Percentiles rank a stretch among this genome's conserved stretches.
phyloP scores from a whole-genome alignment of 2,113 vertebrate species.

The Siniperca knerii region DNA sequence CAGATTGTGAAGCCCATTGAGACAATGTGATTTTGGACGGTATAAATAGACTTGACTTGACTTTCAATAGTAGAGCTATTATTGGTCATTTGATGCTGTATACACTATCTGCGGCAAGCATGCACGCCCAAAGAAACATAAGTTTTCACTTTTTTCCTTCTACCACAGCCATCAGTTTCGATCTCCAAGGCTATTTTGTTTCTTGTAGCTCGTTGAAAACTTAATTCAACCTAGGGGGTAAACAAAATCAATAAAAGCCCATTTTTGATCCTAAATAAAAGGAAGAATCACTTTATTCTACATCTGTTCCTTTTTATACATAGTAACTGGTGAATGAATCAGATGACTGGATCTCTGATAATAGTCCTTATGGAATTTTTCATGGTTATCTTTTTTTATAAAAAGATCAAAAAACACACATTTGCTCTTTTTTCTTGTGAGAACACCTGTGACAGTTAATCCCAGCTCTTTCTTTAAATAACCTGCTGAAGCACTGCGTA shows the following conservation, averaged over 20 bases:
- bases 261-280: constrained; percentile 33
- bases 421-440: constrained; percentile 27
- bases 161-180: constrained; percentile 5
- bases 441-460: constrained; percentile 63
- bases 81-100: not conserved
- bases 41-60: not conserved
- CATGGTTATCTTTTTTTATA: constrained; percentile 19
- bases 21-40: not conserved
- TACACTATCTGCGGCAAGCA: not conserved
- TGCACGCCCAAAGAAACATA: not conserved
- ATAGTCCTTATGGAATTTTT: constrained; percentile 35
- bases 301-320: not conserved
- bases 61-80: not conserved
- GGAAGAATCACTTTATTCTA: constrained; percentile 7
- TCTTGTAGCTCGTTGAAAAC: constrained; percentile 16
- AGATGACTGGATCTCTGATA: constrained; percentile 39
- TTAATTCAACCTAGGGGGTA: constrained; percentile 32
- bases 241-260: constrained; percentile 42
- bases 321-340: constrained; percentile 35
- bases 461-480: constrained; percentile 49
- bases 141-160: not conserved
- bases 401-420: constrained; percentile 36
- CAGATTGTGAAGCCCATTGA: not conserved
- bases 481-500: constrained; percentile 13
- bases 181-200: constrained; percentile 23